A percentile compares a stretch with the other conserved stretches of the same genome.
phyloP scores from a whole-genome alignment of 2,797 vertebrate genomes.

The Coregonus sp. region DNA sequence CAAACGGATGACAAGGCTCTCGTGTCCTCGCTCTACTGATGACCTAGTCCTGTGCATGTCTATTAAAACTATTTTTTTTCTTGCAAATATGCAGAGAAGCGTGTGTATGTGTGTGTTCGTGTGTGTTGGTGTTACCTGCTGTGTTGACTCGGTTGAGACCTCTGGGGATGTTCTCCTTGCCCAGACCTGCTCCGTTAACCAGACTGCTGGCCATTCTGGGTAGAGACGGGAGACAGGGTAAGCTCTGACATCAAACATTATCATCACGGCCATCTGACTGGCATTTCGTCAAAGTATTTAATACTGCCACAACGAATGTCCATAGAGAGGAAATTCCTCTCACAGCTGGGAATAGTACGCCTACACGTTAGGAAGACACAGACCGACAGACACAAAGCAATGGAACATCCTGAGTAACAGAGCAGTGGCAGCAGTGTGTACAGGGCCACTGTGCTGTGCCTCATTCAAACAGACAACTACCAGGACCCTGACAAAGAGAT shows the following conservation, averaged over 20 bases:
- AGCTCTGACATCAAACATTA: constrained; percentile 52
- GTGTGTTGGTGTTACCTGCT: constrained; percentile 38
- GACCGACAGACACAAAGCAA: no score
- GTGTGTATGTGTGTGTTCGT: constrained; percentile 3
- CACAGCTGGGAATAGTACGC: no score
- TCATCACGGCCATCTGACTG: constrained; percentile 1
- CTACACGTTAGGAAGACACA: no score
- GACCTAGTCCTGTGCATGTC: constrained; percentile 12
- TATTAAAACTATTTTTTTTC: constrained; percentile 19
- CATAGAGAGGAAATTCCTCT: no score
- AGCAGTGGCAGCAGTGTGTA: neutral
- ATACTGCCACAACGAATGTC: neutral
- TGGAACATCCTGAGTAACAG: neutral
- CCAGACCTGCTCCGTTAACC: constrained; percentile 72
- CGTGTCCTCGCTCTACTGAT: neutral
- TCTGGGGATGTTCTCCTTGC: constrained; percentile 61
- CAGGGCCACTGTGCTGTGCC: neutral
- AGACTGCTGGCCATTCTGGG: constrained; percentile 47
- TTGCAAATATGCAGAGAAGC: constrained; percentile 57
- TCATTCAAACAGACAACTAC: neutral
- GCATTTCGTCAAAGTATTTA: neutral
- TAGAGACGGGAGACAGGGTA: constrained; percentile 32
- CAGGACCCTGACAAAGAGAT: neutral
- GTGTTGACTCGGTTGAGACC: constrained; percentile 74
- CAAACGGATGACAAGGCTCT: constrained; percentile 5